Base-by-base conservation (phyloP, 2,797 vertebrate species). In the Mormyrus hasselquistii region DNA sequence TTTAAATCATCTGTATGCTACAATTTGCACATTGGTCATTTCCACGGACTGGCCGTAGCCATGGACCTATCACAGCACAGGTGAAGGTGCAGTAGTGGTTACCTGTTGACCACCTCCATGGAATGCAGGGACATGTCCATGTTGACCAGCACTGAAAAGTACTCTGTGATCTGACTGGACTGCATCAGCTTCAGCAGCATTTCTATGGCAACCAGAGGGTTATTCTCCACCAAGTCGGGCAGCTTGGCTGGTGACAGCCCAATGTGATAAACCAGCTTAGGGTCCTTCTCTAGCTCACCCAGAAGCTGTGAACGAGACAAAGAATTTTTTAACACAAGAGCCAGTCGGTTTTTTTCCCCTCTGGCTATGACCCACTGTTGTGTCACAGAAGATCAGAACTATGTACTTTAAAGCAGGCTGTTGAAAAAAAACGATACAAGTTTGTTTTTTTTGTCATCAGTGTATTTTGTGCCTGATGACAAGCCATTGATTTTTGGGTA, bases 111-210 rank as follows among this genome's bases (percentile, higher is more conserved):
- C 79, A 99, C 99, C 95, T 99, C 98, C 99, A 99, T 99, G 83
- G 98, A 99, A 95, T 99, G 98, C 88, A 99, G 95, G 0, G 98
- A 99, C 99, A 99, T 99, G 95, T 99, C 99, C 99, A 99, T 99
- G 92, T 99, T 99, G 90, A 99, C 99, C 89, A 99, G 95, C 57
- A 99, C 98, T 0, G 98, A 98, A 94, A 99, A 99, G 57, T 99
- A 99, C 92, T 99, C 99, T 0, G 99, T 99, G 94, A 99, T 99
- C 96, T 99, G 98, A 93, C 97, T 99, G 91, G 98, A 99, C 92
- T 98, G 98, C 98, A 99, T 99, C 93, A 99, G 94, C 92, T 99
- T 99, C 92, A 99, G 95, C 92, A 99, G 92, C 98, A 99, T 99
- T 95, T 99, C 99, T 92, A 99, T 99, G 91, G 99, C 98, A 19